A percentile compares a stretch with the other conserved stretches of the same genome.
Evolutionary conservation across 2,888 invertebrate genomes (phyloP).

Genomic region (Allygus modestus): DNA sequence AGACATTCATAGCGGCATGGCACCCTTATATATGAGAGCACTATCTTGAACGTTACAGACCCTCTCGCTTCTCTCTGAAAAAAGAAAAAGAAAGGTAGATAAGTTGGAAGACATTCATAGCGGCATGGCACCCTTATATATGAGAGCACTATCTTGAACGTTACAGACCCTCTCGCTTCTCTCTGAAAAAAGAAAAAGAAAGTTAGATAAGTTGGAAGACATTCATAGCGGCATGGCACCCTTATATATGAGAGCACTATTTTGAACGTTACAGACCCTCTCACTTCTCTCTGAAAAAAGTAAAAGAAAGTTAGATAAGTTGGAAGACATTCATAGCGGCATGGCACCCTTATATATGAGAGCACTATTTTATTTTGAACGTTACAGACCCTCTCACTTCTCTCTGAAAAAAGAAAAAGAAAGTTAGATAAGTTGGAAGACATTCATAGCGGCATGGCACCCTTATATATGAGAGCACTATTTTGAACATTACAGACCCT

Average conservation of each 20-base stretch:
- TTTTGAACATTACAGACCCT: constrained; percentile 99
- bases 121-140: constrained; percentile 98
- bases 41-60: constrained; percentile 99
- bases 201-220: neutral
- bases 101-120: constrained; percentile 80
- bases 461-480: constrained; percentile 98
- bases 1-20: constrained; percentile 92
- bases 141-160: constrained; percentile 99
- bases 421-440: neutral
- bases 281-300: constrained; percentile 92
- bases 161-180: constrained; percentile 98
- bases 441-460: constrained; percentile 96
- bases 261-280: constrained; percentile 99
- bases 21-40: constrained; percentile 98
- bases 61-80: constrained; percentile 97
- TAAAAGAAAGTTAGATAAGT: neutral
- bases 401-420: constrained; percentile 82
- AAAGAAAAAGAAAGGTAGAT: constrained; percentile 62
- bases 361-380: constrained; percentile 99
- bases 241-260: constrained; percentile 99
- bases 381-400: constrained; percentile 98
- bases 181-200: constrained; percentile 81
- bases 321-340: constrained; percentile 86
- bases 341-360: constrained; percentile 97
- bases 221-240: constrained; percentile 96